phyloP scores from a whole-genome alignment of 2,113 vertebrate genomes.

The Rattus norvegicus region GRCr8 NC_086020.1:44103001-44103500 shows the following conservation, averaged over 20 bases:
- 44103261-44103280: background rate
- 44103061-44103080: too few relatives aligned
- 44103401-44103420: background rate
- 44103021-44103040: too few relatives aligned
- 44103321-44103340: background rate
- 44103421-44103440: background rate
- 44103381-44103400: background rate
- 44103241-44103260: background rate
- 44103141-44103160: background rate
- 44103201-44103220: background rate
- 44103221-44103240: background rate
- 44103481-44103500: background rate
- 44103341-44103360: background rate
- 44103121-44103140: background rate
- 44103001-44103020: background rate
- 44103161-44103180: background rate
- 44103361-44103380: background rate
- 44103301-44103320: background rate
- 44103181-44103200: background rate
- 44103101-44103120: background rate
- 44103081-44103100: background rate
- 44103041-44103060: too few relatives aligned
- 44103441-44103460: background rate
- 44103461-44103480: background rate
- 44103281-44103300: background rate